Percentiles rank a stretch among this genome's conserved stretches.
Conservation (phyloP, 2,888 invertebrate genomes). For the Graphium colonna region DNA sequence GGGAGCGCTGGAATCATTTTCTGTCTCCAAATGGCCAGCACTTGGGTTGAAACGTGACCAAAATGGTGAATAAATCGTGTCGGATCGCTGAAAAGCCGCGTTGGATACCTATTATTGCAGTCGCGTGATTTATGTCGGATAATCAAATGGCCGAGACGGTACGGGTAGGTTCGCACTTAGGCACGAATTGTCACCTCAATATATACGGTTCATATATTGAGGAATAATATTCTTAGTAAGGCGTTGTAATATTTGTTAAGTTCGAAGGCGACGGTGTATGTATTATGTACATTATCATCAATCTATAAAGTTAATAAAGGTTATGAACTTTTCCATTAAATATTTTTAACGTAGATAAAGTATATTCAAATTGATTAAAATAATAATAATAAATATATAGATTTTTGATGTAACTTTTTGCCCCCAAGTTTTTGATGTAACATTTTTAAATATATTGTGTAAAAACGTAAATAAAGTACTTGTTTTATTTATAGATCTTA, state of each 20-base stretch:
- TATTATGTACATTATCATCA: no score
- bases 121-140: slow-evolving; percentile 36
- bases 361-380: no score
- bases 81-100: slow-evolving; percentile 45
- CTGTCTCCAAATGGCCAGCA: slow-evolving; percentile 58
- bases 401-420: no score
- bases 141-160: slow-evolving; percentile 35
- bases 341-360: no score
- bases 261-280: no score
- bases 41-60: slow-evolving; percentile 64
- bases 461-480: neutral
- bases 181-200: slow-evolving; percentile 2
- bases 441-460: no score
- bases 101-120: slow-evolving; percentile 54
- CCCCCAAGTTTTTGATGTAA: no score
- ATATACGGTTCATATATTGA: neutral
- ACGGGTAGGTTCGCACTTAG: slow-evolving; percentile 1
- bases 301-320: no score
- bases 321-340: no score
- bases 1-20: slow-evolving; percentile 51
- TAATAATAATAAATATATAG: no score
- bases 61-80: slow-evolving; percentile 66
- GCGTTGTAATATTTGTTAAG: slow-evolving; percentile 3
- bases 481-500: slow-evolving; percentile 82
- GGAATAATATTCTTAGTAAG: neutral